Percentiles rank a stretch among this genome's conserved stretches.
phyloP scores from a whole-genome alignment of 92 coral and sea anemone species.

The Parazoanthus swiftii region DNA sequence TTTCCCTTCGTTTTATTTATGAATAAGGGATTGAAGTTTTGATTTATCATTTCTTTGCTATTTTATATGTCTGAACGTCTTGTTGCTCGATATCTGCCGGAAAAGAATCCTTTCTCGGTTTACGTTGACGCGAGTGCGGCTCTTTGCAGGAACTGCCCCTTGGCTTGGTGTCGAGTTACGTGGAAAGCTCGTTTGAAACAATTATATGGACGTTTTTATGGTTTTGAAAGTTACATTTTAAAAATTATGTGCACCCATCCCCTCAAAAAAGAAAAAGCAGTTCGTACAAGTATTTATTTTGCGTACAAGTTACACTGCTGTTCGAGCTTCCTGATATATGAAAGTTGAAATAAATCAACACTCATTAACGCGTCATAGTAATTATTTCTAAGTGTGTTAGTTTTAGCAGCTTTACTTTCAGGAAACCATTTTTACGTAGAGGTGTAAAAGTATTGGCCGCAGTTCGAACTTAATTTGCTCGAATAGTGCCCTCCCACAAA shows the following conservation, averaged over 20 bases:
- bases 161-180: background rate
- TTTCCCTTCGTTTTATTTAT: background rate
- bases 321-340: background rate
- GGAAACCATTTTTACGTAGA: conserved; percentile 28
- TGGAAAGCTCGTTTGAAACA: background rate
- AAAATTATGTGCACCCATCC: background rate
- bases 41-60: conserved; percentile 28
- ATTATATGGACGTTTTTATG: background rate
- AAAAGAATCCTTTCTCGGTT: background rate
- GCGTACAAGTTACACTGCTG: background rate
- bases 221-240: background rate
- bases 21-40: background rate
- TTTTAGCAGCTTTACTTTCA: conserved; percentile 21
- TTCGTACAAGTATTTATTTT: too few relatives aligned
- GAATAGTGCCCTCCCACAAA: background rate
- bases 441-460: conserved; percentile 10
- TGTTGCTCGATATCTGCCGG: conserved; percentile 18
- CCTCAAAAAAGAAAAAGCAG: too few relatives aligned
- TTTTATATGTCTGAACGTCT: background rate
- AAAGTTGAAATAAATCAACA: background rate
- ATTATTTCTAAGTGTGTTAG: conserved; percentile 12
- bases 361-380: conserved; percentile 16
- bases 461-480: background rate
- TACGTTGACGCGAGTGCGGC: conserved; percentile 1
- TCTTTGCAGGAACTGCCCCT: background rate